phyloP scores from a whole-genome alignment of 2,113 vertebrate species.

The Hydropotes inermis region DNA sequence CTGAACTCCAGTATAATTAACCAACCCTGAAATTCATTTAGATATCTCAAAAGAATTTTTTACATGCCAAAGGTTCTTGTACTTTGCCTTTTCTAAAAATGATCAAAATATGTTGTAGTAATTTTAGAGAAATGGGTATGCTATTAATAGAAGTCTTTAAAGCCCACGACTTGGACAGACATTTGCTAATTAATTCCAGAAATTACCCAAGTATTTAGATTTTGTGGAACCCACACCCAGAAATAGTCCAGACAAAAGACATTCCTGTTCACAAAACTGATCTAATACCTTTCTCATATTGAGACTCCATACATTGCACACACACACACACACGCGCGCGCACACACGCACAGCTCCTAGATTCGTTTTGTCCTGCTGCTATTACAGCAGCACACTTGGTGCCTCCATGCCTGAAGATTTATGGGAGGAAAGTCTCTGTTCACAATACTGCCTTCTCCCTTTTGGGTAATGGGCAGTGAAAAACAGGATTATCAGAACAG shows the following conservation, averaged over 20 bases:
- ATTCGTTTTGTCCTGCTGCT: neutral
- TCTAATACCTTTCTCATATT: neutral
- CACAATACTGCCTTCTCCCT: neutral
- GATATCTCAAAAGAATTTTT: slow-evolving; percentile 20
- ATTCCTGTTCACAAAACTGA: slow-evolving; percentile 27
- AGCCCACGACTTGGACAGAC: neutral
- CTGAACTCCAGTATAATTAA: slow-evolving; percentile 32
- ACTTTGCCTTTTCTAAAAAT: slow-evolving; percentile 48
- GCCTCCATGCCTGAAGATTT: slow-evolving; percentile 2
- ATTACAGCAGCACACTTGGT: neutral
- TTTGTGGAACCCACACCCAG: neutral
- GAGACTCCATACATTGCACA: neutral
- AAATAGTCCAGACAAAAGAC: neutral
- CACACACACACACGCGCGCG: neutral
- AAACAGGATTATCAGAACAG: neutral
- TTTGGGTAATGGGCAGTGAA: neutral
- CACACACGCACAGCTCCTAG: neutral
- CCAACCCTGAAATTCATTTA: neutral
- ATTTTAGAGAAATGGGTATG: slow-evolving; percentile 13
- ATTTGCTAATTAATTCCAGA: slow-evolving; percentile 47
- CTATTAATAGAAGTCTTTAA: slow-evolving; percentile 31
- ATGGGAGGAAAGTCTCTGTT: neutral
- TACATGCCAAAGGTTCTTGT: neutral
- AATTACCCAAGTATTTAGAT: slow-evolving; percentile 11
- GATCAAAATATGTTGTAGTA: slow-evolving; percentile 22